These are phyloP conservation scores for Hoplodrina ambigua DNA, from an alignment of 2,888 invertebrate species.

Conservation along the genomic window DNA sequence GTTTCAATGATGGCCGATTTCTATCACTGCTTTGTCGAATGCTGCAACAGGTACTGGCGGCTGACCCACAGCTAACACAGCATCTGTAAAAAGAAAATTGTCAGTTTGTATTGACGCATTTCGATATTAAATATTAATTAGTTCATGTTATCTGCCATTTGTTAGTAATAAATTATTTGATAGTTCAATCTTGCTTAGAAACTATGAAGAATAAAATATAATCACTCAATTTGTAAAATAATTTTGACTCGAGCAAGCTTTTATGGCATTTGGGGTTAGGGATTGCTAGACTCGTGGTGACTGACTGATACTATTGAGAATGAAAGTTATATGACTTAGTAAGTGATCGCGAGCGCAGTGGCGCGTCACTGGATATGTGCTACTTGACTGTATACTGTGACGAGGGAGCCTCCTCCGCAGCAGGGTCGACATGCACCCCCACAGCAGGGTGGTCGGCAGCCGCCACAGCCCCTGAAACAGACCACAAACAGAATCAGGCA, in stretches of 20 bases:
- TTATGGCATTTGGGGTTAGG: not conserved
- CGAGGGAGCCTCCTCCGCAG: slow-evolving; percentile 79
- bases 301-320: slow-evolving; percentile 12
- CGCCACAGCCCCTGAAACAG: slow-evolving; percentile 71
- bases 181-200: no score
- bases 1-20: slow-evolving; percentile 69
- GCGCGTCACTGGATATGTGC: slow-evolving; percentile 86
- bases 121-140: no score
- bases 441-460: slow-evolving; percentile 65
- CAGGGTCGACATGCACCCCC: slow-evolving; percentile 67
- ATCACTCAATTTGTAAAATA: no score
- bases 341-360: slow-evolving; percentile 60
- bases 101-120: slow-evolving; percentile 5
- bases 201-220: no score
- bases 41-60: slow-evolving; percentile 85
- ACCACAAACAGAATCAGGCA: not conserved
- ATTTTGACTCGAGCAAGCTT: not conserved
- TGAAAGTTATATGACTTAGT: slow-evolving; percentile 55
- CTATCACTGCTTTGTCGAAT: slow-evolving; percentile 85
- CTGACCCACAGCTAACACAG: slow-evolving; percentile 84
- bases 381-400: slow-evolving; percentile 90
- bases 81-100: slow-evolving; percentile 75
- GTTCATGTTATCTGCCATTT: no score
- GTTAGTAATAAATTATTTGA: no score
- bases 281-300: not conserved